Evolutionary conservation across 2,888 invertebrate genomes (phyloP).

Genomic region (Idaea straminata): DNA sequence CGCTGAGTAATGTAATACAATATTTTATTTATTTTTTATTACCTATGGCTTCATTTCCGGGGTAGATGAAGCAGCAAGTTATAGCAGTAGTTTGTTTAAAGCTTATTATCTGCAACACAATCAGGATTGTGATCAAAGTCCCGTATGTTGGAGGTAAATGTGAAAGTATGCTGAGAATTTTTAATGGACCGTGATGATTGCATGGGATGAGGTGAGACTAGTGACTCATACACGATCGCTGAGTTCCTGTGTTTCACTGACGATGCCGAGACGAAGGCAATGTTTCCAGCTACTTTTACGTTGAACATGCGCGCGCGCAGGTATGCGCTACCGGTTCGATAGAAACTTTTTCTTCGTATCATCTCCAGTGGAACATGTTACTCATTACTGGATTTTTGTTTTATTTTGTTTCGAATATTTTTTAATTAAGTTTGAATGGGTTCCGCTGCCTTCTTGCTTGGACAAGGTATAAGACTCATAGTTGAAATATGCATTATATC

Average conservation of each 20-base stretch:
- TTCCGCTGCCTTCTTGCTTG: neutral
- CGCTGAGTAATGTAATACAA: no score
- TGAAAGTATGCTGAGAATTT: constrained; percentile 16
- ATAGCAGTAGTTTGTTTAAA: neutral
- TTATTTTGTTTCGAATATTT: constrained; percentile 28
- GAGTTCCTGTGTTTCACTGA: constrained; percentile 18
- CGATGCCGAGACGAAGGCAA: no score
- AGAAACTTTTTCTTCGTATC: no score
- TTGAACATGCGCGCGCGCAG: no score
- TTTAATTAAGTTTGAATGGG: neutral
- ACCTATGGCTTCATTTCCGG: no score
- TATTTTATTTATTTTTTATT: no score
- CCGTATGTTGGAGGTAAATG: constrained; percentile 11
- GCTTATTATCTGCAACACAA: neutral
- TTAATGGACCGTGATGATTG: constrained; percentile 19
- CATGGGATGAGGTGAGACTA: constrained; percentile 14
- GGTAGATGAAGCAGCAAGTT: no score
- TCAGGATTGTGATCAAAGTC: constrained; percentile 11
- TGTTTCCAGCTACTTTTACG: no score
- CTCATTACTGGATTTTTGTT: constrained; percentile 10
- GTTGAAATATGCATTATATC: neutral
- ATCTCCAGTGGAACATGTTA: no score
- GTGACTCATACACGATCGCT: constrained; percentile 21
- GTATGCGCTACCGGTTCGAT: no score
- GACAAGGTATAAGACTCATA: neutral